Base-by-base conservation (phyloP, 1,140 invertebrate genomes). In the Acromyrmex echinatior region DNA sequence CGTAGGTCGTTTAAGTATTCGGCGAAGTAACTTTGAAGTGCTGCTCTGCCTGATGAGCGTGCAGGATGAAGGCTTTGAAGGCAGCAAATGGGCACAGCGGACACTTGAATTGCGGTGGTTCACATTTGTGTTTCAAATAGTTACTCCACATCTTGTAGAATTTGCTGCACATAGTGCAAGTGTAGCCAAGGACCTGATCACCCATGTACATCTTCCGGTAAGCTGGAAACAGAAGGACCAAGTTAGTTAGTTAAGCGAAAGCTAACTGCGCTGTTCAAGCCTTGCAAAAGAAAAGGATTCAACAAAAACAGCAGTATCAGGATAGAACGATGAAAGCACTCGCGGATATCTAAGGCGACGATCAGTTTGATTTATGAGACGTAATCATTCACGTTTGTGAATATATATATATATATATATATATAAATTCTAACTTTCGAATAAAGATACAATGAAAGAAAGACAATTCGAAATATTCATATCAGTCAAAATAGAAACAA, bases 81-180 rank as follows among this genome's bases (percentile, higher is more conserved):
- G 95, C 95, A 21, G 95, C 95, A 80, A 95, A 95, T 68, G 95
- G 95, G 74, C 95, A 95, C 39, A 95, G 87, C 6, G 94, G 90
- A 62, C 95, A 95, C 88, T 95, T 95, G 93, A 95, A 95, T 73
- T 95, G 94, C 21, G 95, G 95, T 35, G 95, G 95, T 86, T 95
- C 95, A 89, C 95, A 95, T 86, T 95, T 95, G 91, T 95, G 95
- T 88, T 95, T 95, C 92, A 95, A 87, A 89, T 95, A 95, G 93
- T 95, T 95, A 91, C 95, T 95, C 95, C 95, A 95, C 95, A 95
- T 95, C 92, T 95, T 95, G 94, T 95, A 95, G 94, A 95, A 95
- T 73, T 95, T 95, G 92, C 95, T 95, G 93, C 95, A 95, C 91
- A 95, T 95, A 70, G 94, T 95, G 91, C 95, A 95, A 51, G 95